Evolutionary conservation across 37 sponge, comb jelly and placozoan species (phyloP), one percentile per base, ranked within the genome.

Genomic region (Halichondria panicea): DNA sequence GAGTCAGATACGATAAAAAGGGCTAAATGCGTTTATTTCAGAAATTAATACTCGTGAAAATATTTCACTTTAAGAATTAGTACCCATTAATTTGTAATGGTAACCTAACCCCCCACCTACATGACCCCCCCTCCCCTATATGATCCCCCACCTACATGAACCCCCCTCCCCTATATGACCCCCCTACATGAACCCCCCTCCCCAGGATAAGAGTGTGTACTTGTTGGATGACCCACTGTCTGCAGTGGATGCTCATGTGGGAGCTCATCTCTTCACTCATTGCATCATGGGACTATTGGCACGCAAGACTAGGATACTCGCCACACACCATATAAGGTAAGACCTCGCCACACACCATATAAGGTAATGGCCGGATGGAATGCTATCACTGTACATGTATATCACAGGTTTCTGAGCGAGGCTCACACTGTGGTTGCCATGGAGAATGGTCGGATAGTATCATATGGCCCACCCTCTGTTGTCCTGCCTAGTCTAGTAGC

Each of bases 161-260:
- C n/a, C n/a, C n/a, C n/a, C n/a, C n/a, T n/a, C n/a, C n/a, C n/a
- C n/a, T n/a, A n/a, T n/a, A n/a, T n/a, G n/a, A n/a, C n/a, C n/a
- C n/a, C n/a, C n/a, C n/a, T n/a, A n/a, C n/a, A n/a, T n/a, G n/a
- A n/a, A n/a, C n/a, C n/a, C n/a, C n/a, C n/a, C n/a, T n/a, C n/a
- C n/a, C n/a, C 44, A 93, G 84, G 88, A 98, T 78, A 98, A 98
- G 64, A n/a, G 68, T 0, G 60, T 93, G 22, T 93, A 95, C 76
- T 79, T 98, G 22, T 48, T 98, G 48, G 99, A 98, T 76, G 99
- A 98, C 68, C 97, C 96, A 11, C 73, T 98, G 57, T 91, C 99
- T 56, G 96, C 96, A 25, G 92, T 98, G 24, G 99, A 98, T 88
- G 94, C 89, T 42, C 89, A 92, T 36, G 99, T 98, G 22, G 96